Conservation (phyloP, 2,113 vertebrate species). For the Syrmaticus mikado region DNA sequence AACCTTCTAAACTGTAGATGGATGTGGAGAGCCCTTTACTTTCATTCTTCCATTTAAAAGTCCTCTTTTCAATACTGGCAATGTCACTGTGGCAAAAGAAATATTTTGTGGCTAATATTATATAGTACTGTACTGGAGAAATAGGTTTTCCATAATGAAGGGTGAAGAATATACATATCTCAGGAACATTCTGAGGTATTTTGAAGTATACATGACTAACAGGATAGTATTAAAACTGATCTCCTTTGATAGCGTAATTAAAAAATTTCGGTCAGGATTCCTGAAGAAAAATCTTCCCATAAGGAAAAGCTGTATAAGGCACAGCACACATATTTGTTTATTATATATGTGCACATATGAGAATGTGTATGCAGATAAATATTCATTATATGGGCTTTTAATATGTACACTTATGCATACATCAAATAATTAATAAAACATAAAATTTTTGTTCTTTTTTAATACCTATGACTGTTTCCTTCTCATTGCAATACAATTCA, state of each 20-base stretch:
- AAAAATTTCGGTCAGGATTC: background rate
- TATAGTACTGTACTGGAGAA: background rate
- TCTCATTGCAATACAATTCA: fast-evolving
- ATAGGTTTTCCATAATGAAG: background rate
- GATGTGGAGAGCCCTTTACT: background rate
- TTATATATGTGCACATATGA: background rate
- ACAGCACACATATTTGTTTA: background rate
- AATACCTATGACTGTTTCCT: background rate
- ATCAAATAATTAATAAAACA: background rate
- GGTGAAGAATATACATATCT: background rate
- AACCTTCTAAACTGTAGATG: constrained; percentile 31
- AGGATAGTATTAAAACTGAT: background rate
- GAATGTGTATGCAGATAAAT: background rate
- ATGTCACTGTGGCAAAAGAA: background rate
- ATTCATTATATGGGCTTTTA: background rate
- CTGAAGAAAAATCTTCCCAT: background rate
- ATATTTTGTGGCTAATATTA: constrained; percentile 13
- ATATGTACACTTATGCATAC: background rate
- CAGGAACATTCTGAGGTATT: background rate
- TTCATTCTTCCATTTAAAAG: constrained; percentile 25
- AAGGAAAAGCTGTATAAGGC: background rate
- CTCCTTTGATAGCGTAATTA: background rate
- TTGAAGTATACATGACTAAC: background rate
- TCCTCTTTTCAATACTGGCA: background rate
- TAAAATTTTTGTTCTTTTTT: background rate